phyloP scores from a whole-genome alignment of 2,113 vertebrate species.

The Barbus barbus region DNA sequence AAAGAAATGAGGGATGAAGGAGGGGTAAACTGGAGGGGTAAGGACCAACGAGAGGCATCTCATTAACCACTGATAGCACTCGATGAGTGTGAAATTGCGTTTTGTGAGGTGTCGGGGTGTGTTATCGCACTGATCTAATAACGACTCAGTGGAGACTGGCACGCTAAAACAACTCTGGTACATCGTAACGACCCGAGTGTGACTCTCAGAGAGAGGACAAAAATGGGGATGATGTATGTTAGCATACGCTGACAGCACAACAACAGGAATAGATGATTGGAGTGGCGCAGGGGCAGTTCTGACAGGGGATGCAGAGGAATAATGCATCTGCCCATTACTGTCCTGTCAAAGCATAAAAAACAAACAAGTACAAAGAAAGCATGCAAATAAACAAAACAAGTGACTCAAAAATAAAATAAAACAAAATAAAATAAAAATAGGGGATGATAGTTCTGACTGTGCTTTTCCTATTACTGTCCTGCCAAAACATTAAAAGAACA shows the following conservation, averaged over 20 bases:
- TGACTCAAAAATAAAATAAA: background rate
- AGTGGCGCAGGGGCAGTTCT: background rate
- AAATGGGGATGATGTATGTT: conserved; percentile 32
- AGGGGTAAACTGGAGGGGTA: conserved; percentile 28
- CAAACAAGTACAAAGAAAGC: background rate
- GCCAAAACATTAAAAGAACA: too few relatives aligned
- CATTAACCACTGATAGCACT: conserved; percentile 45
- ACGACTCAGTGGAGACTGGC: conserved; percentile 3
- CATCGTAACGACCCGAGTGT: conserved; percentile 34
- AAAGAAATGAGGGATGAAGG: conserved; percentile 38
- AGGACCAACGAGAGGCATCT: conserved; percentile 41
- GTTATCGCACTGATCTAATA: conserved; percentile 47
- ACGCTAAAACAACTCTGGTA: conserved; percentile 44
- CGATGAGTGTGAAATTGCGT: conserved; percentile 47
- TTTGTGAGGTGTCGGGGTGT: conserved; percentile 49
- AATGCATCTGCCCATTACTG: conserved; percentile 10
- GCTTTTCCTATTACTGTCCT: background rate
- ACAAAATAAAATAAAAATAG: too few relatives aligned
- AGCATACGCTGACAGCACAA: conserved; percentile 24
- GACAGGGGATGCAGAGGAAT: conserved; percentile 13
- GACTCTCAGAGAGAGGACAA: conserved; percentile 23
- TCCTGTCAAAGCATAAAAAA: background rate
- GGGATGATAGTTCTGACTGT: background rate
- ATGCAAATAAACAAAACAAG: background rate
- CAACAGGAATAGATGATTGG: conserved; percentile 5